Evolutionary conservation across 2,888 invertebrate species (phyloP).

Genomic region (Anthophora plumipes): DNA sequence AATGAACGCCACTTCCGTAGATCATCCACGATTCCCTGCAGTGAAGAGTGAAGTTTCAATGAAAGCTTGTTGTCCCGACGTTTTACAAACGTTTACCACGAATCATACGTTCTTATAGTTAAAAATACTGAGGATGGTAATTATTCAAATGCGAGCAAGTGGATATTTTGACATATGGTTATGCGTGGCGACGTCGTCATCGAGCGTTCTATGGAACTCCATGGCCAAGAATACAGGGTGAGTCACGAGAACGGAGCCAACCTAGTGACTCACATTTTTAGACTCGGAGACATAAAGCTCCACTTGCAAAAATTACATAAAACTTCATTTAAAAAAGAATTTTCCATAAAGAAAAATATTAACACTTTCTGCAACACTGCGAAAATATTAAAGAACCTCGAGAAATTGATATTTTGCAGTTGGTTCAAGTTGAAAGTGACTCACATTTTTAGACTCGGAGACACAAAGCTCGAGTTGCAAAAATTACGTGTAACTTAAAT

Average conservation of each 20-base stretch:
- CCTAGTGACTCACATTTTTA: background rate
- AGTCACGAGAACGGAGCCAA: background rate
- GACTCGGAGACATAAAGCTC: background rate
- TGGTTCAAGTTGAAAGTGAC: no score
- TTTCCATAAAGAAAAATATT: no score
- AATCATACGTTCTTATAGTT: conserved; percentile 22
- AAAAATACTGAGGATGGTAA: conserved; percentile 45
- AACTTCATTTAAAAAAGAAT: no score
- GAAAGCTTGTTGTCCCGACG: conserved; percentile 44
- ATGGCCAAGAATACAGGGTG: conserved; percentile 37
- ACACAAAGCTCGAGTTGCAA: background rate
- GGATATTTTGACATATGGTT: conserved; percentile 57
- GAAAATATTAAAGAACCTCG: background rate
- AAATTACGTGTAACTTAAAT: background rate
- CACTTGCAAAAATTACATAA: background rate
- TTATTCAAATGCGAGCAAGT: conserved; percentile 51
- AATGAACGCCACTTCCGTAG: background rate
- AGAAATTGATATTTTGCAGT: no score
- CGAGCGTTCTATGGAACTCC: conserved; percentile 45
- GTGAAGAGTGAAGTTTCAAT: conserved; percentile 32
- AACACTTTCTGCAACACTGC: no score
- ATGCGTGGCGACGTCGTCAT: conserved; percentile 34
- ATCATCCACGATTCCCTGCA: background rate
- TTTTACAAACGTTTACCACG: conserved; percentile 54
- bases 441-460: background rate